Conservation (phyloP, 2,113 vertebrate species). For the Athene noctua region DNA sequence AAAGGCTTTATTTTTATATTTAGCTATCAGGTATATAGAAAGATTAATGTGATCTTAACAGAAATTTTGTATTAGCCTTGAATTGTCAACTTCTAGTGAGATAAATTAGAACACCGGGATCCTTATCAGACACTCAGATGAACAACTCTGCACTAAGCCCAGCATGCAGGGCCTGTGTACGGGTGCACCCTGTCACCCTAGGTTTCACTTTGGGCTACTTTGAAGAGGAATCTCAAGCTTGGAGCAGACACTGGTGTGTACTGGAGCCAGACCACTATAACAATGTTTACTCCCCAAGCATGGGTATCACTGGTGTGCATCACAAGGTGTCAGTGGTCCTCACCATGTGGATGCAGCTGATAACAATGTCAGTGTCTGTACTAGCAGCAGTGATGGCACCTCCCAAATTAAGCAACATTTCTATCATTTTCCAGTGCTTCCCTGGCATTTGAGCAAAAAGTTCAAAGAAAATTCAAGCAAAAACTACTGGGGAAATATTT, state of each 20-base stretch:
- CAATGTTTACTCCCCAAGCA: background rate
- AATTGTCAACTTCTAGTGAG: background rate
- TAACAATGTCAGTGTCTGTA: background rate
- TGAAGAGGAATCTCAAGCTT: background rate
- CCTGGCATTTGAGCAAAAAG: background rate
- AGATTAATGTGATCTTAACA: background rate
- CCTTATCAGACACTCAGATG: background rate
- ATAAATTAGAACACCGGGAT: background rate
- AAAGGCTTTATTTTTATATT: background rate
- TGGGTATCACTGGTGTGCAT: background rate
- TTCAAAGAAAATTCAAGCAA: background rate
- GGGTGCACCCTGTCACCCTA: background rate
- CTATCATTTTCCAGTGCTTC: background rate
- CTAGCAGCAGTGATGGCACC: background rate
- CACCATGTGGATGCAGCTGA: fast-evolving
- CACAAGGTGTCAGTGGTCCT: background rate
- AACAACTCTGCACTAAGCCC: background rate
- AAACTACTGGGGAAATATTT: background rate
- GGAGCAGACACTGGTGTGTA: background rate
- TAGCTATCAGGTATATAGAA: background rate
- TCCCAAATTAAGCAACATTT: background rate
- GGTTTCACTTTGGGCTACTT: background rate
- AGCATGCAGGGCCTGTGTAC: background rate
- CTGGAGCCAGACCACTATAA: background rate
- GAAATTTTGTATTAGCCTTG: background rate